Evolutionary conservation across 2,113 vertebrate species (phyloP).

Genomic region (Paramisgurnus dabryanus): DNA sequence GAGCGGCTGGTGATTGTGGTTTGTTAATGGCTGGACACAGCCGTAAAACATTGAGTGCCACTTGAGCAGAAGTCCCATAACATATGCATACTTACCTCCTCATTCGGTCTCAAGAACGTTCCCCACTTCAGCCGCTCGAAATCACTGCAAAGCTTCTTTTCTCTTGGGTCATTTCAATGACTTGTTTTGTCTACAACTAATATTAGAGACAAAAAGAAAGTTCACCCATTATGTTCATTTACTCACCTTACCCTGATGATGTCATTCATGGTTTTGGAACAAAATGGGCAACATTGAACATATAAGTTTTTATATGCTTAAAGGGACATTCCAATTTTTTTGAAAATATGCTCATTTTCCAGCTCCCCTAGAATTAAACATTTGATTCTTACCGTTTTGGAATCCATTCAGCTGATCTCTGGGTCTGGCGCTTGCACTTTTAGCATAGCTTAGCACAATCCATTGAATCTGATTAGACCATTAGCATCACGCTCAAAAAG

Average conservation of each 20-base stretch:
- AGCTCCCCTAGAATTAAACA: too few species aligned
- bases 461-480: too few species aligned
- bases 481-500: too few species aligned
- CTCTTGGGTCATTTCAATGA: neutral
- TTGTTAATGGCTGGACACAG: slow-evolving; percentile 5
- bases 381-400: too few species aligned
- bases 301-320: too few species aligned
- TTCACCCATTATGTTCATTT: neutral
- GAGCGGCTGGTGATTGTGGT: slow-evolving; percentile 2
- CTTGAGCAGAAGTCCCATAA: slow-evolving; percentile 37
- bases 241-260: neutral
- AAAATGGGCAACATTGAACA: too few species aligned
- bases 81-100: slow-evolving; percentile 8
- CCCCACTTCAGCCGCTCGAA: neutral
- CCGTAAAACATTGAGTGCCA: neutral
- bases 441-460: too few species aligned
- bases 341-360: too few species aligned
- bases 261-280: too few species aligned
- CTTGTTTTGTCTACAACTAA: neutral
- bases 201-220: neutral
- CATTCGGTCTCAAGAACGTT: slow-evolving; percentile 23
- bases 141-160: slow-evolving; percentile 2
- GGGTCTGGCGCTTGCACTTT: too few species aligned
- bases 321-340: too few species aligned
- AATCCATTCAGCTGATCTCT: too few species aligned